Conservation (phyloP, 2,113 vertebrate species). For the Cinclus mexicanus region DNA sequence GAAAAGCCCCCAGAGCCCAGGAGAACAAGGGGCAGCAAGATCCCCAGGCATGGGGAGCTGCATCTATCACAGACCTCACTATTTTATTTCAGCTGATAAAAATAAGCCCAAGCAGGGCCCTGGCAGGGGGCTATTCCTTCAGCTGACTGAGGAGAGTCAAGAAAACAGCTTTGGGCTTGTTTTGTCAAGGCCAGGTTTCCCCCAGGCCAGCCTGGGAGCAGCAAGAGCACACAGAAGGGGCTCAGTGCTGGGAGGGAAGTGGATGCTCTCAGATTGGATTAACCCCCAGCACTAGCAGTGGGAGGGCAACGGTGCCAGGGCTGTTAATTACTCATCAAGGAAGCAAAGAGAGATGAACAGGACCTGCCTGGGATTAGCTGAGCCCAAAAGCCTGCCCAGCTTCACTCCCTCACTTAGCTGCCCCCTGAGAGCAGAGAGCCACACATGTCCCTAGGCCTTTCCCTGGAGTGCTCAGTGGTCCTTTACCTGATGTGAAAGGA, state of each 20-base stretch:
- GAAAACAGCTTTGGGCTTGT: neutral
- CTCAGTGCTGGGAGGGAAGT: accelerated
- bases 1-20: neutral
- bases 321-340: neutral
- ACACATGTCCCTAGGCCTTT: neutral
- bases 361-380: neutral
- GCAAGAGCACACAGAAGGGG: neutral
- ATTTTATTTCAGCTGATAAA: neutral
- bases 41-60: accelerated
- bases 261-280: neutral
- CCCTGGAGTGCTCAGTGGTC: neutral
- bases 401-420: accelerated
- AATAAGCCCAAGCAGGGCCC: neutral
- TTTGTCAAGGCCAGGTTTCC: neutral
- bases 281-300: neutral
- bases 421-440: neutral
- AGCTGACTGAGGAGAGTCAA: neutral
- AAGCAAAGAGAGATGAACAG: neutral
- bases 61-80: accelerated
- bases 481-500: neutral
- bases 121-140: neutral
- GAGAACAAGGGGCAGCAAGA: neutral
- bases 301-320: neutral
- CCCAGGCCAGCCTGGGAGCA: neutral
- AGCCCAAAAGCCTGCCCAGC: neutral